phyloP scores from a whole-genome alignment of 2,888 invertebrate species.

The Melinaea marsaeus region DNA sequence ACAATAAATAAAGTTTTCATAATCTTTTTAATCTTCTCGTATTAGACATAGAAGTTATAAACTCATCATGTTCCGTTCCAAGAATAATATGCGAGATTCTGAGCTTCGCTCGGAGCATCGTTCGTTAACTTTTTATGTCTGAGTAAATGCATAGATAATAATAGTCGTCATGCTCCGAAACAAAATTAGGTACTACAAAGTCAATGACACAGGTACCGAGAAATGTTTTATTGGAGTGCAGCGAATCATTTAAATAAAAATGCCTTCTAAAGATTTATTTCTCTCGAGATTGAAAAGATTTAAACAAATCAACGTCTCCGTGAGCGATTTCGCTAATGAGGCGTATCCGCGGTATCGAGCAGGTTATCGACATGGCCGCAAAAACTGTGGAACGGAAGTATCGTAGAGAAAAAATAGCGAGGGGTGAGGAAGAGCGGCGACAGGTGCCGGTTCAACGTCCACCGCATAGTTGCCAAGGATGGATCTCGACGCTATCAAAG shows the following conservation, averaged over 20 bases:
- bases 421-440: slow-evolving; percentile 58
- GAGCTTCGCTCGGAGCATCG: slow-evolving; percentile 11
- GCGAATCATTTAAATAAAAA: slow-evolving; percentile 47
- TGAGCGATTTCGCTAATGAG: slow-evolving; percentile 67
- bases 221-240: slow-evolving; percentile 47
- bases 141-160: slow-evolving; percentile 28
- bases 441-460: slow-evolving; percentile 74
- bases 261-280: slow-evolving; percentile 17
- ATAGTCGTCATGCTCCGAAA: slow-evolving; percentile 24
- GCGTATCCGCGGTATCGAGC: slow-evolving; percentile 67
- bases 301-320: slow-evolving; percentile 50
- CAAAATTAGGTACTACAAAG: slow-evolving; percentile 39
- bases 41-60: background rate
- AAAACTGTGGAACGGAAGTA: slow-evolving; percentile 71
- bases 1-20: background rate
- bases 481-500: slow-evolving; percentile 42
- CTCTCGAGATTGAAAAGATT: slow-evolving; percentile 46
- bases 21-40: background rate
- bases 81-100: slow-evolving; percentile 14
- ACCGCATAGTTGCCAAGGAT: slow-evolving; percentile 36
- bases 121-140: slow-evolving; percentile 21
- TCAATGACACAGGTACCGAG: slow-evolving; percentile 48
- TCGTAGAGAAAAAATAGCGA: slow-evolving; percentile 63
- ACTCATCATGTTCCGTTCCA: slow-evolving; percentile 4
- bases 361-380: slow-evolving; percentile 68